Evolutionary conservation across 2,888 invertebrate species (phyloP).

Genomic region (Lysandra coridon): DNA sequence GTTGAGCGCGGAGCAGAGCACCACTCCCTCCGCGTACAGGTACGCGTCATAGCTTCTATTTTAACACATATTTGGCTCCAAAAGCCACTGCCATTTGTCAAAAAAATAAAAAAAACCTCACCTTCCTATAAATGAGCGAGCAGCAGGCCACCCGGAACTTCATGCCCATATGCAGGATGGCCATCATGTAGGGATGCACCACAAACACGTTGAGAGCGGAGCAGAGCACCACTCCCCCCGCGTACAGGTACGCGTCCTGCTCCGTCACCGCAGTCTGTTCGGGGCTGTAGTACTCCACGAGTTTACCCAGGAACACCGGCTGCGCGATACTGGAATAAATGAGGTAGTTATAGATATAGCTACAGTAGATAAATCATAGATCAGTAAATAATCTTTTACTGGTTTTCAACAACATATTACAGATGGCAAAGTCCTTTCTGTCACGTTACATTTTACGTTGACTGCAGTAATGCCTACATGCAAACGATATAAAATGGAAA

Average conservation of each 20-base stretch:
- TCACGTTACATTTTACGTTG: too few species aligned
- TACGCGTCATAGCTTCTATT: constrained; percentile 79
- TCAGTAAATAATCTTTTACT: too few species aligned
- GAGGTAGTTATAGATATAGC: neutral
- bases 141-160: constrained; percentile 90
- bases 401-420: too few species aligned
- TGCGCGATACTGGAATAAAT: constrained; percentile 78
- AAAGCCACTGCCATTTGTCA: too few species aligned
- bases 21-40: constrained; percentile 86
- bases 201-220: constrained; percentile 87
- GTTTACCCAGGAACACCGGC: constrained; percentile 82
- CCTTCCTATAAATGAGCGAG: constrained; percentile 90
- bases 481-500: too few species aligned
- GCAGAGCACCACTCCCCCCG: constrained; percentile 85
- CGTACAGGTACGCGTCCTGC: constrained; percentile 87
- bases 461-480: too few species aligned
- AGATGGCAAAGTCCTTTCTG: too few species aligned
- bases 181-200: constrained; percentile 95
- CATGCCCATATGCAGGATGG: constrained; percentile 90
- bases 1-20: constrained; percentile 86
- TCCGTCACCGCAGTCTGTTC: constrained; percentile 53
- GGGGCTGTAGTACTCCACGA: constrained; percentile 82
- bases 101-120: neutral
- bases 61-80: neutral
- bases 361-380: neutral